These are phyloP conservation scores for Lutjanus erythropterus DNA, from an alignment of 2,113 vertebrate species.

Conservation along the genomic window DNA sequence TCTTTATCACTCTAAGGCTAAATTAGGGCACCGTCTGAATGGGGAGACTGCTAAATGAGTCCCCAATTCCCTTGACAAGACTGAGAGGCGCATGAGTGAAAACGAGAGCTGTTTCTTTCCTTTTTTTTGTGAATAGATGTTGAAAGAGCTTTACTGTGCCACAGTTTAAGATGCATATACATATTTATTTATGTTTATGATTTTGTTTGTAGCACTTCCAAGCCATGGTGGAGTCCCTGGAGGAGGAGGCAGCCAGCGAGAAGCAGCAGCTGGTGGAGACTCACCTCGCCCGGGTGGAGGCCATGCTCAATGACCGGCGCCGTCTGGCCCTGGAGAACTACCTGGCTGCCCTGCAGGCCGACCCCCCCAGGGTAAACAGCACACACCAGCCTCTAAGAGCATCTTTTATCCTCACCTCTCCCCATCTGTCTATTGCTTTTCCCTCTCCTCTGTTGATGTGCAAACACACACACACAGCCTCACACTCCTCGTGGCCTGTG, in stretches of 20 bases:
- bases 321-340: conserved; percentile 96
- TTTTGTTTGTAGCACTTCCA: conserved; percentile 91
- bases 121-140: not conserved
- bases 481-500: conserved; percentile 17
- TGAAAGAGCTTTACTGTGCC: conserved; percentile 18
- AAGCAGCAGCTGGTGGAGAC: conserved; percentile 99
- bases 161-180: not conserved
- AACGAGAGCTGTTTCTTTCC: conserved; percentile 5
- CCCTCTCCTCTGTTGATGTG: not conserved
- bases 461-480: not conserved
- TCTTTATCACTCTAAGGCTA: conserved; percentile 67
- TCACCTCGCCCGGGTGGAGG: conserved; percentile 96
- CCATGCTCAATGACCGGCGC: conserved; percentile 95
- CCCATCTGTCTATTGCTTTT: conserved; percentile 15
- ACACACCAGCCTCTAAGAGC: conserved; percentile 5
- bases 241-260: conserved; percentile 97
- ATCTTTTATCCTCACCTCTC: conserved; percentile 20
- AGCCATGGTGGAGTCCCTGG: conserved; percentile 95
- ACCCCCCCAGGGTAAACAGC: conserved; percentile 88
- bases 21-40: conserved; percentile 68
- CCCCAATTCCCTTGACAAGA: conserved; percentile 46
- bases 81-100: conserved; percentile 43
- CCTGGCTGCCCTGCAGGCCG: conserved; percentile 94
- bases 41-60: conserved; percentile 64
- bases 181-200: conserved; percentile 13